phyloP scores from a whole-genome alignment of 2,888 invertebrate genomes.

The Trimorus sp. region DNA sequence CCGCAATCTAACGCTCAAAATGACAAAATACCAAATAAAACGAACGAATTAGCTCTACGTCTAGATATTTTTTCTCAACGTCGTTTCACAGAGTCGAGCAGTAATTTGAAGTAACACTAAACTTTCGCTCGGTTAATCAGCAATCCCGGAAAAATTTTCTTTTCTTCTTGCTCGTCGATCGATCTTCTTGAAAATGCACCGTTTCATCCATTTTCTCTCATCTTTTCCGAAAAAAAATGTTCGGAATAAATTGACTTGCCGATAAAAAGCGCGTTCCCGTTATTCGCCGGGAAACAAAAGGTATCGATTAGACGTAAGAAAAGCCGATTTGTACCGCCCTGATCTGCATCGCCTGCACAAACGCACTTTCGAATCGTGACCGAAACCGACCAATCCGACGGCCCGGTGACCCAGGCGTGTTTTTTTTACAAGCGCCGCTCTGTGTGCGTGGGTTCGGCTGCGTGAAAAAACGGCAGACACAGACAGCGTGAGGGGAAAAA shows the following conservation, averaged over 20 bases:
- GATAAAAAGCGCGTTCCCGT: slow-evolving; percentile 22
- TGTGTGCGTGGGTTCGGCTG: slow-evolving; percentile 55
- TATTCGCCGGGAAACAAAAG: slow-evolving; percentile 26
- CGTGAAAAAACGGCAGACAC: slow-evolving; percentile 36
- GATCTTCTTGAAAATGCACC: not conserved
- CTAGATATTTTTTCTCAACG: too few species aligned
- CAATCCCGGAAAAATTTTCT: not conserved
- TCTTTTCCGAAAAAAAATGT: not conserved
- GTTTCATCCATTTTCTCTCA: too few species aligned
- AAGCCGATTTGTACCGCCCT: slow-evolving; percentile 35
- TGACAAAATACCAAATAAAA: too few species aligned
- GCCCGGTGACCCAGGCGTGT: slow-evolving; percentile 42
- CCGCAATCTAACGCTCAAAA: too few species aligned
- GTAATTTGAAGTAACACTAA: too few species aligned
- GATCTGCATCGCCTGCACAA: slow-evolving; percentile 54
- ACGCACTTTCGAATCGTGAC: slow-evolving; percentile 47
- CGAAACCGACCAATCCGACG: slow-evolving; percentile 25
- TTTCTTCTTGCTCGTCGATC: not conserved
- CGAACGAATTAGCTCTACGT: too few species aligned
- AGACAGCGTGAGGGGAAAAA: not conserved
- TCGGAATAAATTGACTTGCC: not conserved
- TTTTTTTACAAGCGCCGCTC: slow-evolving; percentile 34
- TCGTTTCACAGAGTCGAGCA: too few species aligned
- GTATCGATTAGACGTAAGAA: slow-evolving; percentile 18
- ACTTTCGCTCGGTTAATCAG: too few species aligned